Evolutionary conservation across 1,140 invertebrate species (phyloP).

Genomic region (Hermatobates lingyangjiaoensis): DNA sequence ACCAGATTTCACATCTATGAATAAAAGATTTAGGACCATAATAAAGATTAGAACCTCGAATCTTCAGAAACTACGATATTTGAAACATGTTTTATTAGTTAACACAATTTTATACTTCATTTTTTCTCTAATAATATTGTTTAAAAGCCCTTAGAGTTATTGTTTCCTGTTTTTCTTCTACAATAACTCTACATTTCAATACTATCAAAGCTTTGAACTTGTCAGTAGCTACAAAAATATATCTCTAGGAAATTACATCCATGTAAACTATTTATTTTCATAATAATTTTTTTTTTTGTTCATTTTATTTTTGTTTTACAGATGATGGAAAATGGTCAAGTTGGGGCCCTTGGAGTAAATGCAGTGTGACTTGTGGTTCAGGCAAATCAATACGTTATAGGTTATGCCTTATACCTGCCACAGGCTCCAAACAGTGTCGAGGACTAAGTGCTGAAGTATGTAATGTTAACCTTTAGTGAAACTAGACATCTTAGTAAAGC

Average conservation of each 20-base stretch:
- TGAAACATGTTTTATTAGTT: no score
- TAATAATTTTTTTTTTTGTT: not conserved
- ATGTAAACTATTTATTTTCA: not conserved
- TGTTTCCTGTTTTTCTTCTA: not conserved
- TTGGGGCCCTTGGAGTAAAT: constrained; percentile 12
- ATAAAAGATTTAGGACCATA: no score
- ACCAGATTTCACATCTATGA: no score
- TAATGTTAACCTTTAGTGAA: no score
- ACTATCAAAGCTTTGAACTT: not conserved
- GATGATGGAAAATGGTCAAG: constrained; percentile 7
- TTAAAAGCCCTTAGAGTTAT: not conserved
- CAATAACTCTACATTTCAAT: not conserved
- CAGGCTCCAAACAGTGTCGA: constrained; percentile 15
- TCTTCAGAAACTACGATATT: no score
- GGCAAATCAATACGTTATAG: constrained; percentile 13
- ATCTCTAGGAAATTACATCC: not conserved
- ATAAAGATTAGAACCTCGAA: no score
- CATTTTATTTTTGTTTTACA: not conserved
- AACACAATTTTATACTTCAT: no score
- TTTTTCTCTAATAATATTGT: no score
- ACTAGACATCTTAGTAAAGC: no score
- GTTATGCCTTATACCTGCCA: constrained; percentile 16
- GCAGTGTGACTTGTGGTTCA: constrained; percentile 12
- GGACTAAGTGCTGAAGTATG: constrained; percentile 7
- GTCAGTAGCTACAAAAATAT: not conserved